Conservation (phyloP, 1,140 invertebrate genomes). For the Ostrea edulis region DNA sequence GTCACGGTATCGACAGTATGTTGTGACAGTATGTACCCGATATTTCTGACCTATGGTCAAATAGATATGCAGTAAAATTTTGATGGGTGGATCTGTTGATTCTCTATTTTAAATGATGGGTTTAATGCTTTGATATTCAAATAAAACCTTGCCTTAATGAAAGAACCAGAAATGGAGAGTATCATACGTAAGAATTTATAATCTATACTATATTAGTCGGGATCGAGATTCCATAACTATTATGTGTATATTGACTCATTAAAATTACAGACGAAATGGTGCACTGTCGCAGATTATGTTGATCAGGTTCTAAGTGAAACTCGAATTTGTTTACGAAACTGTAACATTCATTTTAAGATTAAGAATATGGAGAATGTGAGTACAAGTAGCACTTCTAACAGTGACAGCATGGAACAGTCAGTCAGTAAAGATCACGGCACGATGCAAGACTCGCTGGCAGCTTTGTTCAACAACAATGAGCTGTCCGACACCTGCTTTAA, state of each 20-base stretch:
- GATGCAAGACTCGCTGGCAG: conserved; percentile 30
- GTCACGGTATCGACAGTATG: no score
- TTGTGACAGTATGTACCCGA: no score
- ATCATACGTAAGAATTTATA: no score
- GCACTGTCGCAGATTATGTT: neutral
- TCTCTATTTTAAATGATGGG: no score
- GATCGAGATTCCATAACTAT: neutral
- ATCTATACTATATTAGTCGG: neutral
- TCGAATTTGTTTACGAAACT: neutral
- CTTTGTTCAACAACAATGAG: conserved; percentile 32
- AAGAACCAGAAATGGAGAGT: no score
- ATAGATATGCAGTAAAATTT: no score
- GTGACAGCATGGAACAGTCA: neutral
- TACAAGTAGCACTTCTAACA: neutral
- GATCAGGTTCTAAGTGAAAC: neutral
- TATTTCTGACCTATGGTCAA: no score
- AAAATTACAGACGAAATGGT: neutral
- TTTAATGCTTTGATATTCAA: no score
- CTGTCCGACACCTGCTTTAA: conserved; percentile 43
- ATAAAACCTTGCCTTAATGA: no score
- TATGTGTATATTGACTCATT: neutral
- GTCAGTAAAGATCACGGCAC: neutral
- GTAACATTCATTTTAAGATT: neutral
- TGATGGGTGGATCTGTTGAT: no score
- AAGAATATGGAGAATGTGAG: neutral